Percentiles rank a stretch among this genome's conserved stretches.
These are phyloP conservation scores for Falco naumanni DNA, from an alignment of 2,797 vertebrate species.

Conservation along the genomic window DNA sequence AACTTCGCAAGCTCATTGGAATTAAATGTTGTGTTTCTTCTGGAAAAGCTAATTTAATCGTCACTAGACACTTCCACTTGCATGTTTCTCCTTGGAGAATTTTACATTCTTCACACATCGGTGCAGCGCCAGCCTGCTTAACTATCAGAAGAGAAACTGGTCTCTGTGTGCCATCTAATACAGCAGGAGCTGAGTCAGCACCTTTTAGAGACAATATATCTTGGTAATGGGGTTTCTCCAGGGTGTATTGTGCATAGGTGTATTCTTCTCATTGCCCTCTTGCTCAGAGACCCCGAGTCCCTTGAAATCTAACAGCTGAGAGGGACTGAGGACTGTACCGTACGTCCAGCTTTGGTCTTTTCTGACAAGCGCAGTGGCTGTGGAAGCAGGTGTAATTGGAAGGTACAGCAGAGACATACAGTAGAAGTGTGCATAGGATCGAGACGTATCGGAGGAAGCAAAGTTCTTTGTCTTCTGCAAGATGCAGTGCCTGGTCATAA, in stretches of 20 bases:
- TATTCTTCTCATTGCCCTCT: neutral
- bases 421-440: neutral
- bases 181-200: neutral
- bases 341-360: accelerated
- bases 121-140: neutral
- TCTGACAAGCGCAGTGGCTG: neutral
- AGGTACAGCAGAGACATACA: neutral
- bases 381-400: neutral
- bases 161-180: neutral
- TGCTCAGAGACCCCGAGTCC: neutral
- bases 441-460: neutral
- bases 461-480: neutral
- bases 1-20: neutral
- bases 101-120: neutral
- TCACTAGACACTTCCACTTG: neutral
- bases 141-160: neutral
- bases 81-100: neutral
- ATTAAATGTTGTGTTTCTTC: neutral
- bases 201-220: neutral
- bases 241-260: neutral
- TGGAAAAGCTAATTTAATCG: neutral
- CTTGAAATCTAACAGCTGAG: neutral
- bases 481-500: neutral
- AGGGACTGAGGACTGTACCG: neutral
- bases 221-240: neutral